Conservation (phyloP, 1,140 invertebrate species). For the Aricia agestis region DNA sequence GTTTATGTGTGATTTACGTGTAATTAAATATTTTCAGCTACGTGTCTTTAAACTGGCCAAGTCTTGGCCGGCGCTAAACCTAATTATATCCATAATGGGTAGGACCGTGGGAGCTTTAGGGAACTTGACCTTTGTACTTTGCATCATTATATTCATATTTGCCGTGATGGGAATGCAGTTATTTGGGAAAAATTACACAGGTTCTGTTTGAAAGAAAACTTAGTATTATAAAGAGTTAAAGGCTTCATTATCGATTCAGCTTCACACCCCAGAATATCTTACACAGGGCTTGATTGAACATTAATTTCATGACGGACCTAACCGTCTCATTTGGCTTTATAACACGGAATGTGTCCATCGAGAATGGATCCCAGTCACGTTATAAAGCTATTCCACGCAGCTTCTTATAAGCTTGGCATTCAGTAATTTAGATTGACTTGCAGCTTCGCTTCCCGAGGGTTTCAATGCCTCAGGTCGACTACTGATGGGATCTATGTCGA, state of each 20-base stretch:
- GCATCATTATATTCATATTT: slow-evolving; percentile 99
- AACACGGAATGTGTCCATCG: slow-evolving; percentile 57
- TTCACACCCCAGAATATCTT: slow-evolving; percentile 67
- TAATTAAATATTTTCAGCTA: slow-evolving; percentile 83
- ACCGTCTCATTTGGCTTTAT: slow-evolving; percentile 66
- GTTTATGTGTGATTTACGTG: slow-evolving; percentile 42
- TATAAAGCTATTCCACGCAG: slow-evolving; percentile 72
- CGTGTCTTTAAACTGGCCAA: slow-evolving; percentile 99
- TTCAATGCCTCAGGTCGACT: slow-evolving; percentile 54
- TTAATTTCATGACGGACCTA: slow-evolving; percentile 58
- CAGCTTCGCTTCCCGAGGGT: slow-evolving; percentile 70
- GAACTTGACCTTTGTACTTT: slow-evolving; percentile 97
- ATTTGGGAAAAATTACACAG: slow-evolving; percentile 95
- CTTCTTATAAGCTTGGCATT: slow-evolving; percentile 73
- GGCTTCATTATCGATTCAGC: slow-evolving; percentile 71
- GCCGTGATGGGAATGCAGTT: slow-evolving; percentile 99
- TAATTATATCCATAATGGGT: slow-evolving; percentile 99
- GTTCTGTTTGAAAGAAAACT: slow-evolving; percentile 77
- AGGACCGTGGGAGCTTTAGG: slow-evolving; percentile 98
- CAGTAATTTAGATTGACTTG: slow-evolving; percentile 71
- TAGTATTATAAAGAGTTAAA: slow-evolving; percentile 65
- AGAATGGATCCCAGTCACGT: slow-evolving; percentile 52
- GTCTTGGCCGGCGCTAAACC: slow-evolving; percentile 98
- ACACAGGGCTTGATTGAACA: slow-evolving; percentile 72
- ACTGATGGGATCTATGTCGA: slow-evolving; percentile 72